These are phyloP conservation scores for Malthinus flaveolus DNA, from an alignment of 2,888 invertebrate species.

Conservation along the genomic window DNA sequence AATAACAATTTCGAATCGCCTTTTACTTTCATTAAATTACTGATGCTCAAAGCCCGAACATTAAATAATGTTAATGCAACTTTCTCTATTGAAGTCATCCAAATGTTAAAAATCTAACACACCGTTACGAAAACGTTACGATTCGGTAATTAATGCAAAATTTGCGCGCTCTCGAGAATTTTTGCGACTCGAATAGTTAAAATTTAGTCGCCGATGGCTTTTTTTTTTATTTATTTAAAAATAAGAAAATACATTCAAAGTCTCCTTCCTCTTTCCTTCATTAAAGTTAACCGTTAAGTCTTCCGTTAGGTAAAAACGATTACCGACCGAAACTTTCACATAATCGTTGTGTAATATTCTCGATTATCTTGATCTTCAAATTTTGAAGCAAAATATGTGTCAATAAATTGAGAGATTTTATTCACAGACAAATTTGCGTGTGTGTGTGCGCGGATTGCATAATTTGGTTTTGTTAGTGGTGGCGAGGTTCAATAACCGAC, in stretches of 20 bases:
- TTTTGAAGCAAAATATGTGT: too few species aligned
- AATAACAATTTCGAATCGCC: slow-evolving; percentile 20
- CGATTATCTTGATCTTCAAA: too few species aligned
- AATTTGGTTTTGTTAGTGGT: too few species aligned
- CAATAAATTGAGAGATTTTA: too few species aligned
- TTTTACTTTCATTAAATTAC: slow-evolving; percentile 22
- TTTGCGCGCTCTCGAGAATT: not conserved
- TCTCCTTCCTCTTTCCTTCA: not conserved
- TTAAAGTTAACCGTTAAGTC: slow-evolving; percentile 10
- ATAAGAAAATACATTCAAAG: not conserved
- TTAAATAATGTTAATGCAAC: slow-evolving; percentile 12
- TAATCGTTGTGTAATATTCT: not conserved
- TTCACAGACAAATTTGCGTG: too few species aligned
- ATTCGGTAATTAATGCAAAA: not conserved
- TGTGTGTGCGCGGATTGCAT: too few species aligned
- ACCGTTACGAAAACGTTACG: not conserved
- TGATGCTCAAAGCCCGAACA: slow-evolving; percentile 13
- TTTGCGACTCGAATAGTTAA: not conserved
- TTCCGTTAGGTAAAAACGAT: slow-evolving; percentile 13
- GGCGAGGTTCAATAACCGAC: too few species aligned
- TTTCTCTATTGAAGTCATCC: slow-evolving; percentile 15
- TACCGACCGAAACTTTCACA: slow-evolving; percentile 8
- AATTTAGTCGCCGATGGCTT: not conserved
- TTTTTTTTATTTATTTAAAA: not conserved
- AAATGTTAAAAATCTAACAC: slow-evolving; percentile 3